Percentiles rank a stretch among this genome's conserved stretches.
Conservation (phyloP, 2,888 invertebrate species). For the Hydriomena furcata region DNA sequence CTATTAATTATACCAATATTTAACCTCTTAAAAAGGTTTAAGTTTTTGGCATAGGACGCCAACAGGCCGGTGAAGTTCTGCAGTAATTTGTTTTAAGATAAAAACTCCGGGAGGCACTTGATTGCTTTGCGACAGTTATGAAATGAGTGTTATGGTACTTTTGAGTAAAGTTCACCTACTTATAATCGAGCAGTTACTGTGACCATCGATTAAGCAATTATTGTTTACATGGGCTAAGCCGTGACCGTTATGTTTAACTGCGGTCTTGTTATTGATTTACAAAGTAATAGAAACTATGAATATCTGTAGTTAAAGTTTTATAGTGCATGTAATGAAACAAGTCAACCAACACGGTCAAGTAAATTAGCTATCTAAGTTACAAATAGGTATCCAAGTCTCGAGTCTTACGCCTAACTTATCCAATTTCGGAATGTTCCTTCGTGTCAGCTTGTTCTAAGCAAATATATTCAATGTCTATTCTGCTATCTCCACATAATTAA, state of each 20-base stretch:
- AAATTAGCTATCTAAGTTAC: slow-evolving; percentile 32
- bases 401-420: slow-evolving; percentile 30
- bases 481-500: slow-evolving; percentile 31
- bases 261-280: too few species aligned
- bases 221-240: too few species aligned
- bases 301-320: background rate
- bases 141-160: slow-evolving; percentile 14
- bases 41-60: slow-evolving; percentile 34
- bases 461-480: slow-evolving; percentile 32
- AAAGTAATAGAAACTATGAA: background rate
- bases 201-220: too few species aligned
- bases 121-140: slow-evolving; percentile 29
- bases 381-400: slow-evolving; percentile 20
- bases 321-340: slow-evolving; percentile 11
- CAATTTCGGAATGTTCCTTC: slow-evolving; percentile 33
- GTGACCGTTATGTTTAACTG: too few species aligned
- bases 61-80: slow-evolving; percentile 41
- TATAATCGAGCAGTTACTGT: too few species aligned
- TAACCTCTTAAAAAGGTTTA: slow-evolving; percentile 34
- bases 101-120: slow-evolving; percentile 41
- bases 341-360: slow-evolving; percentile 16
- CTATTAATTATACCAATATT: slow-evolving; percentile 39
- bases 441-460: slow-evolving; percentile 25
- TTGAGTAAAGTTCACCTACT: background rate
- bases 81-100: slow-evolving; percentile 50